Conservation (phyloP, 1,140 invertebrate species). For the Drosophila pectinifera region DNA sequence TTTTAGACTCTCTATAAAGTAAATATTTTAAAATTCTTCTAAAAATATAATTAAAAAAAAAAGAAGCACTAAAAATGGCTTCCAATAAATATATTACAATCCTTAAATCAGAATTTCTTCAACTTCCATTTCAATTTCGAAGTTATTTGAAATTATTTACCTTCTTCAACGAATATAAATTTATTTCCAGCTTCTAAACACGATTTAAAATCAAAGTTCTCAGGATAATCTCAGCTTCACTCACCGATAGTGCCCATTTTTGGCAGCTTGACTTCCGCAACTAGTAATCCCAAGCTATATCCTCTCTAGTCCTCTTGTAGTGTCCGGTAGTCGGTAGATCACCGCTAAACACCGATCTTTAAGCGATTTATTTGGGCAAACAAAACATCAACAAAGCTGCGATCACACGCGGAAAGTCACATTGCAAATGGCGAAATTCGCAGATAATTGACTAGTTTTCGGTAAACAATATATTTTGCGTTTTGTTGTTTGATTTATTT, state of each 20-base stretch:
- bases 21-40: neutral
- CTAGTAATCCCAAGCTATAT: slow-evolving; percentile 52
- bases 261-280: slow-evolving; percentile 4
- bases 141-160: neutral
- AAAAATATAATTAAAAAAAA: neutral
- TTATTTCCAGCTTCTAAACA: too few relatives aligned
- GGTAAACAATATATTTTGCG: slow-evolving; percentile 31
- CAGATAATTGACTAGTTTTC: slow-evolving; percentile 53
- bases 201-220: too few relatives aligned
- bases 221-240: too few relatives aligned
- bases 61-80: too few relatives aligned
- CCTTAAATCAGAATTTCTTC: too few relatives aligned
- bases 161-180: too few relatives aligned
- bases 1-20: neutral
- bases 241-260: slow-evolving; percentile 76
- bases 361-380: slow-evolving; percentile 33
- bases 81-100: neutral
- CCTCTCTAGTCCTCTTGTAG: slow-evolving; percentile 7
- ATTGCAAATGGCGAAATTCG: slow-evolving; percentile 59
- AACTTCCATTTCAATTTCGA: too few relatives aligned
- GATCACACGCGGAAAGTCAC: slow-evolving; percentile 70
- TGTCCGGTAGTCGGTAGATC: slow-evolving; percentile 1
- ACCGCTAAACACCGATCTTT: slow-evolving; percentile 3
- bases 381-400: slow-evolving; percentile 44
- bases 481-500: slow-evolving; percentile 6